Conservation (phyloP, 2,888 invertebrate genomes). For the Meloe dianella region DNA sequence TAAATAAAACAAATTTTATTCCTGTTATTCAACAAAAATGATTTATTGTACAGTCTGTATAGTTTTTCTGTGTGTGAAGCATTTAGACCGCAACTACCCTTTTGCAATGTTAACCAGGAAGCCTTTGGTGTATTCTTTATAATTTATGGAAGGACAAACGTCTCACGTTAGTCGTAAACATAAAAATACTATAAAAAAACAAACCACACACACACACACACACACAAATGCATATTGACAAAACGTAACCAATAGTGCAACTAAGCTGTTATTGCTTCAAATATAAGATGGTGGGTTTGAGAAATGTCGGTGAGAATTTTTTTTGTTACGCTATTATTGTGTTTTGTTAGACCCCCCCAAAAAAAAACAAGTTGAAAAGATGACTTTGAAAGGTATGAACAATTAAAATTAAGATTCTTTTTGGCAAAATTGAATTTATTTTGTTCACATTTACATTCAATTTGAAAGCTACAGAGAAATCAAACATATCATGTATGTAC, state of each 20-base stretch:
- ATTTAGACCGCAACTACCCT: slow-evolving; percentile 26
- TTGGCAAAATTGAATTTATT: too few relatives aligned
- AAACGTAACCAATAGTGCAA: slow-evolving; percentile 27
- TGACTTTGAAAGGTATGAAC: neutral
- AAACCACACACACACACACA: slow-evolving; percentile 35
- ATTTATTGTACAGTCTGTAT: slow-evolving; percentile 32
- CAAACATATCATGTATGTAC: too few relatives aligned
- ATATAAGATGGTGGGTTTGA: slow-evolving; percentile 14
- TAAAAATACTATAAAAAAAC: slow-evolving; percentile 41
- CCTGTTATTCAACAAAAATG: slow-evolving; percentile 29
- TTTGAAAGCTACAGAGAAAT: too few relatives aligned
- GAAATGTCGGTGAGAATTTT: slow-evolving; percentile 14
- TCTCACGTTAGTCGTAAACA: slow-evolving; percentile 41
- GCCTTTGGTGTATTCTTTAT: slow-evolving; percentile 27
- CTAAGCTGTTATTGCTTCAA: slow-evolving; percentile 16
- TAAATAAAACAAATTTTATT: slow-evolving; percentile 14
- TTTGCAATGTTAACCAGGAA: slow-evolving; percentile 32
- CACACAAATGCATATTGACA: slow-evolving; percentile 32
- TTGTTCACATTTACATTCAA: too few relatives aligned
- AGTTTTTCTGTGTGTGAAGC: slow-evolving; percentile 17
- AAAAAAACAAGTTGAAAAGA: neutral
- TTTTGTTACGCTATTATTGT: neutral
- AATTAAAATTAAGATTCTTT: neutral
- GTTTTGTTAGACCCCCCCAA: neutral
- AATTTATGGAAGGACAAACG: slow-evolving; percentile 41